A percentile compares a stretch with the other conserved stretches of the same genome.
These are phyloP conservation scores for Malthinus flaveolus DNA, from an alignment of 2,888 invertebrate species.

Conservation along the genomic window DNA sequence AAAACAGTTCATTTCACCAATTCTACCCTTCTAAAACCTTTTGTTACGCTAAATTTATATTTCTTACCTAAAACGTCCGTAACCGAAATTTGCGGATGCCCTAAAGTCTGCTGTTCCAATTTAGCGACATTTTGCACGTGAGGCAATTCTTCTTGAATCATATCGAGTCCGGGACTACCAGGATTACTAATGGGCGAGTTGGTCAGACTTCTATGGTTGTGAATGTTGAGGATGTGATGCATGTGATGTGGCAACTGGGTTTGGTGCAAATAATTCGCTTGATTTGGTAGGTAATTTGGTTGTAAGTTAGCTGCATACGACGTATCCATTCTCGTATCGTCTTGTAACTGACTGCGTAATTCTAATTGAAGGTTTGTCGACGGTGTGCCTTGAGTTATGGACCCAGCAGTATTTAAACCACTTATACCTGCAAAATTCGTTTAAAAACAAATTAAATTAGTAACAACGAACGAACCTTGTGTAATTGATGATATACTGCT, in stretches of 20 bases:
- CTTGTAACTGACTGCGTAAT: constrained; percentile 42
- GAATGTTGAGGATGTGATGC: constrained; percentile 53
- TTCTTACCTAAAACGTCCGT: constrained; percentile 81
- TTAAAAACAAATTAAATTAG: not conserved
- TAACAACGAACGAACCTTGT: constrained; percentile 53
- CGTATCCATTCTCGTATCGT: constrained; percentile 58
- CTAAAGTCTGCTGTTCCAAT: constrained; percentile 46
- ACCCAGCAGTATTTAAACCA: constrained; percentile 74
- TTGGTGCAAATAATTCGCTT: constrained; percentile 40
- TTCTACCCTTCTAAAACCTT: not conserved
- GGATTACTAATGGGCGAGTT: constrained; percentile 67
- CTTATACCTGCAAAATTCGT: constrained; percentile 63
- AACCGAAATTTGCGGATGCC: constrained; percentile 85
- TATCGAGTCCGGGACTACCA: constrained; percentile 71
- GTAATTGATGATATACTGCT: constrained; percentile 59
- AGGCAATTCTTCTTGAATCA: constrained; percentile 77
- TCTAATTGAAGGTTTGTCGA: constrained; percentile 49
- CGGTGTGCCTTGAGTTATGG: constrained; percentile 76
- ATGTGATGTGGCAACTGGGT: constrained; percentile 40
- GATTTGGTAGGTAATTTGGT: constrained; percentile 33
- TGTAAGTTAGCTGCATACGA: constrained; percentile 21
- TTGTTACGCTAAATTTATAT: not conserved
- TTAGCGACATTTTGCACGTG: constrained; percentile 53
- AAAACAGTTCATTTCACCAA: not conserved
- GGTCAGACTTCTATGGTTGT: constrained; percentile 61